Percentiles rank a stretch among this genome's conserved stretches.
Conservation (phyloP, 2,888 invertebrate species). For the Drosophila subsilvestris region DNA sequence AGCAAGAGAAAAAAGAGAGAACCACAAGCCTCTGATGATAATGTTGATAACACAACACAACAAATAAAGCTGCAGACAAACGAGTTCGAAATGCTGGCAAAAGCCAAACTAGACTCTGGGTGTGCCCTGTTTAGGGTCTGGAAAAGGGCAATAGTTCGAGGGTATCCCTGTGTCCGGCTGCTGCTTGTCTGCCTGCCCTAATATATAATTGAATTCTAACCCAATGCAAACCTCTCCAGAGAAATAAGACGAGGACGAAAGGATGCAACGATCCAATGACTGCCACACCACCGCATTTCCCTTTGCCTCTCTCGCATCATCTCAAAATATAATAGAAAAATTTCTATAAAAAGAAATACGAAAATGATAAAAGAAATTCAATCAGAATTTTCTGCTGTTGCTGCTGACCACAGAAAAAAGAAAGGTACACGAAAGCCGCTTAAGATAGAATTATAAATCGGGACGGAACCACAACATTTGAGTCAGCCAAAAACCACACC, state of each 20-base stretch:
- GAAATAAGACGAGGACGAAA: slow-evolving; percentile 60
- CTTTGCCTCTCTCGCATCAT: slow-evolving; percentile 11
- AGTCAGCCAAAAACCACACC: not conserved
- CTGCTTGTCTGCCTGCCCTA: slow-evolving; percentile 43
- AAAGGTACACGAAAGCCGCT: slow-evolving; percentile 15
- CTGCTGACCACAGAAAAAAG: slow-evolving; percentile 36
- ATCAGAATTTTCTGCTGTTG: slow-evolving; percentile 63
- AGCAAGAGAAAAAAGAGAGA: slow-evolving; percentile 4
- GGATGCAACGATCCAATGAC: slow-evolving; percentile 12
- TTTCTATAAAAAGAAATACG: slow-evolving; percentile 41
- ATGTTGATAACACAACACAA: slow-evolving; percentile 66
- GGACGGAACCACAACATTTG: no score
- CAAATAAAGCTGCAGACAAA: slow-evolving; percentile 42
- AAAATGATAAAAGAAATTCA: slow-evolving; percentile 50
- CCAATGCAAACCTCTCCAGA: slow-evolving; percentile 71
- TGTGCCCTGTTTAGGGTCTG: no score
- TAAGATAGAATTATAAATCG: not conserved
- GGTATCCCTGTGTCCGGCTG: slow-evolving; percentile 30
- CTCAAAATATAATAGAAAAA: slow-evolving; percentile 57
- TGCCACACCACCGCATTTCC: slow-evolving; percentile 5
- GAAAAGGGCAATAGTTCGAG: slow-evolving; percentile 6
- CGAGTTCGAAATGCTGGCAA: not conserved
- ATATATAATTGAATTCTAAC: slow-evolving; percentile 76
- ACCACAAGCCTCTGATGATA: slow-evolving; percentile 55
- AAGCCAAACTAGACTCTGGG: not conserved